These are phyloP conservation scores for Muscicapa striata DNA, from an alignment of 2,797 vertebrate species.

Conservation along the genomic window DNA sequence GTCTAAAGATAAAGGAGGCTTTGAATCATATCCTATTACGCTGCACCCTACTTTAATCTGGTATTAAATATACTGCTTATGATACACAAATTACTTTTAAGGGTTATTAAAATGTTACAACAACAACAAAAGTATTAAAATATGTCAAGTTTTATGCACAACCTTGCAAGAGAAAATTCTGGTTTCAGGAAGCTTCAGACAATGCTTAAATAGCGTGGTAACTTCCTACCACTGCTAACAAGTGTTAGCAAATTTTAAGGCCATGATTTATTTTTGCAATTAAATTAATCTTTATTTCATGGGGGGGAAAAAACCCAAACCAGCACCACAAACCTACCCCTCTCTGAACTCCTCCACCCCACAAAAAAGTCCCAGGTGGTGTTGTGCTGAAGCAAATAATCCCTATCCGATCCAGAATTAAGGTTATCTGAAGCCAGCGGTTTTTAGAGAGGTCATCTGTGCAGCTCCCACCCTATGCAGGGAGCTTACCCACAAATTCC, in stretches of 20 bases:
- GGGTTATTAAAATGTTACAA: constrained; percentile 64
- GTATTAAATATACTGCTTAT: constrained; percentile 41
- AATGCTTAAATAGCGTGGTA: neutral
- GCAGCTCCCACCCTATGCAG: neutral
- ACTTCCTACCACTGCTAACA: neutral
- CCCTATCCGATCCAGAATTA: constrained; percentile 49
- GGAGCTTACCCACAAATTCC: neutral
- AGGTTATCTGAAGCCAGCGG: constrained; percentile 2
- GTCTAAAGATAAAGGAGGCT: constrained; percentile 42
- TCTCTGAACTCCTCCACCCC: neutral
- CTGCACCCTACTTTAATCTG: constrained; percentile 40
- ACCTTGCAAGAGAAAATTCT: constrained; percentile 49
- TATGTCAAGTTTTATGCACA: constrained; percentile 74
- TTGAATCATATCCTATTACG: constrained; percentile 23
- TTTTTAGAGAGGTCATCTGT: neutral
- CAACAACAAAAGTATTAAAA: constrained; percentile 54
- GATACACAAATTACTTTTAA: constrained; percentile 33
- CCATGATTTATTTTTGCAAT: constrained; percentile 29
- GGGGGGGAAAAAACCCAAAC: rapidly evolving
- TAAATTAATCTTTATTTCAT: constrained; percentile 24
- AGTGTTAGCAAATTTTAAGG: constrained; percentile 52
- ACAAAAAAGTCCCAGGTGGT: neutral
- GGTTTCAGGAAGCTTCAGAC: constrained; percentile 28
- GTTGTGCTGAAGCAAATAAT: neutral
- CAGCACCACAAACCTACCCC: neutral